A percentile compares a stretch with the other conserved stretches of the same genome.
Conservation (phyloP, 2,888 invertebrate species). For the Ormyrus thymus region DNA sequence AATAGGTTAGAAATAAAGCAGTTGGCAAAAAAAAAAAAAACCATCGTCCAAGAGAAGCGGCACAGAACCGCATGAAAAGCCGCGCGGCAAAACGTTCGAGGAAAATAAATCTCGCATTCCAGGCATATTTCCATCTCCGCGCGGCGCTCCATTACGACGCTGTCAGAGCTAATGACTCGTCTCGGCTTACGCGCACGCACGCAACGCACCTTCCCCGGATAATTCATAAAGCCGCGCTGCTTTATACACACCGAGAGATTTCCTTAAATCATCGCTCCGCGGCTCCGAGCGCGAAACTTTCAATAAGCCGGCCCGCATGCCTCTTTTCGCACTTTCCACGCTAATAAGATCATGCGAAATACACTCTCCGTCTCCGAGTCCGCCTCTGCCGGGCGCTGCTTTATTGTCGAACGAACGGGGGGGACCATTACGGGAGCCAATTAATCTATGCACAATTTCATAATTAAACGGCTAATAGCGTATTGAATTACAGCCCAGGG, state of each 20-base stretch:
- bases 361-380: neutral
- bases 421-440: constrained; percentile 72
- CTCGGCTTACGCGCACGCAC: neutral
- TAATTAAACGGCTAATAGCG: constrained; percentile 75
- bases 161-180: constrained; percentile 35
- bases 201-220: neutral
- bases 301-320: neutral
- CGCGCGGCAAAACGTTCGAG: no score
- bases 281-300: constrained; percentile 2
- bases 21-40: neutral
- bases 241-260: neutral
- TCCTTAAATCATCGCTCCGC: constrained; percentile 21
- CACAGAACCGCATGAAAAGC: no score
- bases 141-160: no score
- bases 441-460: constrained; percentile 75
- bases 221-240: constrained; percentile 8
- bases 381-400: neutral
- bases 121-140: neutral
- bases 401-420: neutral
- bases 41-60: neutral
- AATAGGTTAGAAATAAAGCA: no score
- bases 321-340: constrained; percentile 9
- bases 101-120: neutral
- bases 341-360: constrained; percentile 40
- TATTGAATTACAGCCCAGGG: constrained; percentile 73